Percentiles rank a stretch among this genome's conserved stretches.
Evolutionary conservation across 1,140 invertebrate genomes (phyloP).

Genomic region (Thaumetopoea pityocampa): DNA sequence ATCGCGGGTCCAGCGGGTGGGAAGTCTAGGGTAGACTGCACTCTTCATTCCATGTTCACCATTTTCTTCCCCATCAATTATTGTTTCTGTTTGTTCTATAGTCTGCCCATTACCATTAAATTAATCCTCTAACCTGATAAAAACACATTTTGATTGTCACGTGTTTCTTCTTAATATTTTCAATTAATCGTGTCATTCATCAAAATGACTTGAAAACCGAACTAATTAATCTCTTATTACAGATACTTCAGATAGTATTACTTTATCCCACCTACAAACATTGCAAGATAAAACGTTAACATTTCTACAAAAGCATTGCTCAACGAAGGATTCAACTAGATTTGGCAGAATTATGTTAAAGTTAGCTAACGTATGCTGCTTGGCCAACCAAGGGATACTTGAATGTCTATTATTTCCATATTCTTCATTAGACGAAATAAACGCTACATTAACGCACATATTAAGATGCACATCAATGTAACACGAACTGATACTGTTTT

Average conservation of each 20-base stretch:
- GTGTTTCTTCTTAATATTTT: too few species aligned
- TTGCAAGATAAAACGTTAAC: slow-evolving; percentile 88
- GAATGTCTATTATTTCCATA: slow-evolving; percentile 46
- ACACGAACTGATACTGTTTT: not conserved
- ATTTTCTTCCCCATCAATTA: too few species aligned
- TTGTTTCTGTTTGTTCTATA: too few species aligned
- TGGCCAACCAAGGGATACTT: slow-evolving; percentile 71
- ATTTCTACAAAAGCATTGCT: slow-evolving; percentile 82
- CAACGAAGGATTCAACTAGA: slow-evolving; percentile 76
- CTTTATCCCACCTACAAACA: slow-evolving; percentile 79
- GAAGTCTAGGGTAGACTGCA: too few species aligned
- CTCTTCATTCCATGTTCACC: too few species aligned
- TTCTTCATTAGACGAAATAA: slow-evolving; percentile 32
- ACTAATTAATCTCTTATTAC: slow-evolving; percentile 23
- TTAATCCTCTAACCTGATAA: too few species aligned
- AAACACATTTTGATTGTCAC: too few species aligned
- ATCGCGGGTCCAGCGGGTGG: too few species aligned
- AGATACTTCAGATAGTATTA: slow-evolving; percentile 82
- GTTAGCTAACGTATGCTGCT: slow-evolving; percentile 79
- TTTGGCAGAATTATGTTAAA: slow-evolving; percentile 84
- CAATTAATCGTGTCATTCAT: too few species aligned
- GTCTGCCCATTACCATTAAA: too few species aligned
- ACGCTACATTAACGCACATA: slow-evolving; percentile 35
- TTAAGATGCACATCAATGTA: slow-evolving; percentile 37
- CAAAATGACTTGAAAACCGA: too few species aligned